These are phyloP conservation scores for Hermatobates lingyangjiaoensis DNA, from an alignment of 1,140 invertebrate species.

Conservation along the genomic window DNA sequence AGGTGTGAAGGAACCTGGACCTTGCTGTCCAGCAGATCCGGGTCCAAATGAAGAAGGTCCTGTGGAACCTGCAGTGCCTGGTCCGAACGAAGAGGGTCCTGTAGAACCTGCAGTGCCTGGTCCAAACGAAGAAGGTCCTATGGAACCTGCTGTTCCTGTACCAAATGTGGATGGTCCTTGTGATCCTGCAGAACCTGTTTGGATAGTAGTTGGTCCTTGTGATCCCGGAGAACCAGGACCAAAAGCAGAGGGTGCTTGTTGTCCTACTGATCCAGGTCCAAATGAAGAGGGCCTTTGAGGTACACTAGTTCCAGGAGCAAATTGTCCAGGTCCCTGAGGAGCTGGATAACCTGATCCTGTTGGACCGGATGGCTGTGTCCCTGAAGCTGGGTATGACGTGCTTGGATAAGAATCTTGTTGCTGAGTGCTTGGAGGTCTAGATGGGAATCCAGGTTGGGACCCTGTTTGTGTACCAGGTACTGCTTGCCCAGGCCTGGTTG, in stretches of 20 bases:
- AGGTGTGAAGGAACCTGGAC: constrained; percentile 9
- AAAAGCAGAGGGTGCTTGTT: constrained; percentile 7
- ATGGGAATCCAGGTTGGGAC: constrained; percentile 10
- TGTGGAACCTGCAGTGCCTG: constrained; percentile 11
- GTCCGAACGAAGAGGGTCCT: constrained; percentile 9
- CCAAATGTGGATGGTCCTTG: constrained; percentile 17
- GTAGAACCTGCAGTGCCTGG: constrained; percentile 15
- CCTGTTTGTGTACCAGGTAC: constrained; percentile 14
- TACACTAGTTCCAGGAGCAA: constrained; percentile 7
- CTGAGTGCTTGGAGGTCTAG: background rate
- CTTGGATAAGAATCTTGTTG: background rate
- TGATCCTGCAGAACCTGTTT: constrained; percentile 16
- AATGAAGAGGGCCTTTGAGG: constrained; percentile 11
- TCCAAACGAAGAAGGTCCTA: constrained; percentile 11
- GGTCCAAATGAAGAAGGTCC: constrained; percentile 12
- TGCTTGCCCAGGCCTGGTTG: constrained; percentile 14
- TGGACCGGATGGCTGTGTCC: constrained; percentile 2
- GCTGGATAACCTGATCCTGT: constrained; percentile 2
- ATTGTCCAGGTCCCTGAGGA: background rate
- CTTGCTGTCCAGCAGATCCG: constrained; percentile 12
- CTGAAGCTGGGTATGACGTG: background rate
- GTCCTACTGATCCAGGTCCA: constrained; percentile 5
- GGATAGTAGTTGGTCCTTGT: constrained; percentile 13
- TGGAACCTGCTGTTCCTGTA: constrained; percentile 15
- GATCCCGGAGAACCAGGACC: constrained; percentile 3